Percentiles rank a stretch among this genome's conserved stretches.
Evolutionary conservation across 1,140 invertebrate genomes (phyloP).

Genomic region (Pteromalus puparum): DNA sequence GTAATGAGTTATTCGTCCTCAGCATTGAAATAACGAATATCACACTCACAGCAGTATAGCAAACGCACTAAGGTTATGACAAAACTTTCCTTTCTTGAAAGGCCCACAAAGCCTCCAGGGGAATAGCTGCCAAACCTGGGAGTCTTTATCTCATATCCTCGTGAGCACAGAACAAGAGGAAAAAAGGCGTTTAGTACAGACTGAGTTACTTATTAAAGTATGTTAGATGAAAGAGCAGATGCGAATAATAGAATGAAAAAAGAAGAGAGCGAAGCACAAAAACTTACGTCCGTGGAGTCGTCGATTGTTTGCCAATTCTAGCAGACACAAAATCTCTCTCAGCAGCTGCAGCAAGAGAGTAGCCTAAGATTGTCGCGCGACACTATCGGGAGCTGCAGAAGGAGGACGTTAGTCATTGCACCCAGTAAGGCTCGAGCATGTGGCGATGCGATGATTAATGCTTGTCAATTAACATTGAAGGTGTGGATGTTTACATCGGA

Average conservation of each 20-base stretch:
- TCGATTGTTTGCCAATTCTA: constrained; percentile 38
- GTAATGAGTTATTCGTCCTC: neutral
- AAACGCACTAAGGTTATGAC: constrained; percentile 15
- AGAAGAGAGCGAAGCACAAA: neutral
- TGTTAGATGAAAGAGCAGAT: neutral
- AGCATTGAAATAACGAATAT: neutral
- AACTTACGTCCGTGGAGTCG: constrained; percentile 32
- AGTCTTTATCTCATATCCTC: constrained; percentile 33
- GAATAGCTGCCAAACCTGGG: neutral
- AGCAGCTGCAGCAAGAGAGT: neutral
- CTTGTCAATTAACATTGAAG: constrained; percentile 35
- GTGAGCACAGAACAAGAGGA: neutral
- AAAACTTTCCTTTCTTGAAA: neutral
- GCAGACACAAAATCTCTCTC: constrained; percentile 14
- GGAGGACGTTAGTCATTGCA: constrained; percentile 31
- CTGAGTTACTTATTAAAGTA: neutral
- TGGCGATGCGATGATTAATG: constrained; percentile 36
- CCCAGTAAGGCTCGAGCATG: neutral
- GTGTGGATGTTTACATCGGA: constrained; percentile 46
- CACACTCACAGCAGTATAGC: neutral
- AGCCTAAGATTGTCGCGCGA: neutral
- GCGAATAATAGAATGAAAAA: neutral
- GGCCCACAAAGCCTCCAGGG: neutral
- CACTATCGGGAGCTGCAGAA: neutral
- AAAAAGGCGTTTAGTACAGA: neutral